Conservation (phyloP, 2,113 vertebrate genomes). For the Choloepus hoffmanni region DNA sequence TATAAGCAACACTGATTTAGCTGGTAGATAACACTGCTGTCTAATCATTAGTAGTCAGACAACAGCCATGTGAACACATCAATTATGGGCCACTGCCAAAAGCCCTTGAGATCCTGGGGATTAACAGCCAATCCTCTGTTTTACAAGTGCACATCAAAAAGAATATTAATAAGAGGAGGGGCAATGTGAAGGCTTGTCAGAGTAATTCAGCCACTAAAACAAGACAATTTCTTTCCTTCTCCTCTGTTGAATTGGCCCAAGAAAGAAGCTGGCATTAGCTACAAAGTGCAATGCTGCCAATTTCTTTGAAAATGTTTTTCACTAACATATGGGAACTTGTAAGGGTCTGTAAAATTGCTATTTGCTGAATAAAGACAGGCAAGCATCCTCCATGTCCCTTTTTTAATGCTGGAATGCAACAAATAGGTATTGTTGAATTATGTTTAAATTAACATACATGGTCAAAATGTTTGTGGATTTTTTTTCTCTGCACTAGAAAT, state of each 20-base stretch:
- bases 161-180: conserved; percentile 92
- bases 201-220: conserved; percentile 87
- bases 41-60: conserved; percentile 91
- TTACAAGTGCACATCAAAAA: conserved; percentile 92
- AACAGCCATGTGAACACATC: conserved; percentile 91
- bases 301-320: conserved; percentile 87
- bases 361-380: conserved; percentile 78
- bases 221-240: conserved; percentile 80
- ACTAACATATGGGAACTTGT: conserved; percentile 86
- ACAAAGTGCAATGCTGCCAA: conserved; percentile 83
- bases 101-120: conserved; percentile 91
- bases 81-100: conserved; percentile 92
- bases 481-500: conserved; percentile 61
- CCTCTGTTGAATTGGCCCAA: conserved; percentile 85
- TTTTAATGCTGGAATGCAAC: conserved; percentile 73
- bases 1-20: conserved; percentile 90
- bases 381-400: conserved; percentile 65
- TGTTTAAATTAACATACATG: conserved; percentile 72
- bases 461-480: conserved; percentile 10
- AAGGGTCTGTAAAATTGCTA: conserved; percentile 85
- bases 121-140: conserved; percentile 92
- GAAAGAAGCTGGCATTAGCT: conserved; percentile 86
- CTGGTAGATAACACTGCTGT: conserved; percentile 89
- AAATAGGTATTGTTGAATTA: conserved; percentile 67
- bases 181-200: conserved; percentile 87